A percentile compares a stretch with the other conserved stretches of the same genome.
Evolutionary conservation across 2,113 vertebrate genomes (phyloP).

Genomic region (Equus przewalskii): DNA sequence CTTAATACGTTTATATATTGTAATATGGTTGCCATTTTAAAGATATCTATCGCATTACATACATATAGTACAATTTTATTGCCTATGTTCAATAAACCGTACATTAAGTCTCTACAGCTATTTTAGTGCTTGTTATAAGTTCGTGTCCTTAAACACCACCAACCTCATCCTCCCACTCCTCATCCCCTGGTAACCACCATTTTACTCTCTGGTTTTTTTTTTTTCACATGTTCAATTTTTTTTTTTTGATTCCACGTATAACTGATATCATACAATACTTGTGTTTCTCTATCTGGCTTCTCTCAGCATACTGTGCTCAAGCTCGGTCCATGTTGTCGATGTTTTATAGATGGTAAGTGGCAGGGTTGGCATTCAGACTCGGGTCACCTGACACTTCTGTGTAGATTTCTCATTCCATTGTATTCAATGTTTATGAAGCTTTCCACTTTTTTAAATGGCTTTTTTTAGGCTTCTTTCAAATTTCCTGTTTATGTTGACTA

Average conservation of each 20-base stretch:
- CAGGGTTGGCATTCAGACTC: background rate
- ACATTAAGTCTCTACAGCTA: background rate
- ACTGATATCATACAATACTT: too few species aligned
- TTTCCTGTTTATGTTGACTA: background rate
- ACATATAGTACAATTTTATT: background rate
- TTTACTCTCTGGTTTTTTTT: too few species aligned
- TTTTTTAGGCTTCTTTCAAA: background rate
- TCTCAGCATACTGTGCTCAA: background rate
- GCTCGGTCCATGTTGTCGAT: background rate
- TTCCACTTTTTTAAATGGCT: background rate
- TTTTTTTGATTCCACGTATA: too few species aligned
- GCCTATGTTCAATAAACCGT: background rate
- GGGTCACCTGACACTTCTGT: background rate
- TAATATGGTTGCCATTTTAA: background rate
- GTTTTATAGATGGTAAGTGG: background rate
- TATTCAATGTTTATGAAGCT: background rate
- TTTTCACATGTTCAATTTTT: too few species aligned
- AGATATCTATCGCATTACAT: background rate
- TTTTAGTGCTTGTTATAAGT: background rate
- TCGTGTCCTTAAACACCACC: too few species aligned
- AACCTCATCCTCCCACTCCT: too few species aligned
- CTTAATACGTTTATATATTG: background rate
- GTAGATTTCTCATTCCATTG: background rate
- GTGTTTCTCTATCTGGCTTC: background rate
- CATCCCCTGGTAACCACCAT: too few species aligned